Percentiles rank a stretch among this genome's conserved stretches.
Evolutionary conservation across 2,797 vertebrate species (phyloP).

Genomic region (Phoxinus dragarum): DNA sequence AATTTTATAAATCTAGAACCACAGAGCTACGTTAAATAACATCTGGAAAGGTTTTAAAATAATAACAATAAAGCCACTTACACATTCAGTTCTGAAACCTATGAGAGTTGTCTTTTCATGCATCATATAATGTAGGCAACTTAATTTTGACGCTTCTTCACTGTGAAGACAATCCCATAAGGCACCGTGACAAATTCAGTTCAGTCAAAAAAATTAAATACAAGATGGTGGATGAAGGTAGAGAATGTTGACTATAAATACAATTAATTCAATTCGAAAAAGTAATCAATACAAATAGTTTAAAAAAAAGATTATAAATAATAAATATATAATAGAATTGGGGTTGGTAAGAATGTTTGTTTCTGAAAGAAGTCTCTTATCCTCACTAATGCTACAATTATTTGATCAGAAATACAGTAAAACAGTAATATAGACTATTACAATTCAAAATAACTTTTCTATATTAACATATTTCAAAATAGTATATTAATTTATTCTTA

Average conservation of each 20-base stretch:
- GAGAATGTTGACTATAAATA: neutral
- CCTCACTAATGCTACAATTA: neutral
- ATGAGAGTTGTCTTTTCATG: neutral
- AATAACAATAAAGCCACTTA: neutral
- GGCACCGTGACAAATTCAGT: neutral
- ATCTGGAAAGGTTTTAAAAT: neutral
- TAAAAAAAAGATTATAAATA: neutral
- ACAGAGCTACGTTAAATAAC: conserved; percentile 8
- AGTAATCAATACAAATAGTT: neutral
- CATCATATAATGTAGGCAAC: neutral
- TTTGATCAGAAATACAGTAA: neutral
- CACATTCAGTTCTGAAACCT: neutral
- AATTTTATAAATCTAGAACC: neutral
- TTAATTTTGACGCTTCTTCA: neutral
- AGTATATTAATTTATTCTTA: neutral
- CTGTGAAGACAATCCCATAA: neutral
- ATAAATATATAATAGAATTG: neutral
- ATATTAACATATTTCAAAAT: neutral
- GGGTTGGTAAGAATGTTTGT: neutral
- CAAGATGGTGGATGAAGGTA: neutral
- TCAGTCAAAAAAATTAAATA: neutral
- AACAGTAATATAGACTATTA: neutral
- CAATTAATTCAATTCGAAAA: neutral
- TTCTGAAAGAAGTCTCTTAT: neutral
- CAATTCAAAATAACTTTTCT: neutral